These are phyloP conservation scores for Synergus umbraculus DNA, from an alignment of 2,888 invertebrate genomes.

Conservation along the genomic window DNA sequence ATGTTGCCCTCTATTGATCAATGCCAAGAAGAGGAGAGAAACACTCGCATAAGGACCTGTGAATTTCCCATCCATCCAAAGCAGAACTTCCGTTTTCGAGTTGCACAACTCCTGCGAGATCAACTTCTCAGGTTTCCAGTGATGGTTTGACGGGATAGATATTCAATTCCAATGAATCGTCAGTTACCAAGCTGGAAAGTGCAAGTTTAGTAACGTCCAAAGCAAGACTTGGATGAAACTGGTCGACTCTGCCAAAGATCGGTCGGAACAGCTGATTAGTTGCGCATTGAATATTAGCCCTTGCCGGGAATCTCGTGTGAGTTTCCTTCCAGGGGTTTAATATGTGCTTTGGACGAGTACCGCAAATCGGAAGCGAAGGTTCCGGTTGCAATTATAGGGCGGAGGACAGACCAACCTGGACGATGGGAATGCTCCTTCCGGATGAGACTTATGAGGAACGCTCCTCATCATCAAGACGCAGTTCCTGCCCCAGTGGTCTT, in stretches of 20 bases:
- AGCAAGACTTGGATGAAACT: slow-evolving; percentile 31
- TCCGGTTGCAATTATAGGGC: slow-evolving; percentile 34
- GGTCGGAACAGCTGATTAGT: slow-evolving; percentile 26
- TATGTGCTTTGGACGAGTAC: slow-evolving; percentile 52
- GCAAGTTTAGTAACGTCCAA: slow-evolving; percentile 27
- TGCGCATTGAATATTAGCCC: slow-evolving; percentile 37
- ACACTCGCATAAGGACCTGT: slow-evolving; percentile 23
- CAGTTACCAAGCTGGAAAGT: slow-evolving; percentile 8
- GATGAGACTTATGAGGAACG: slow-evolving; percentile 88
- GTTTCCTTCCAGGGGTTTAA: slow-evolving; percentile 44
- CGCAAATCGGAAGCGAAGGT: slow-evolving; percentile 40
- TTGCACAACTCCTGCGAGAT: slow-evolving; percentile 30
- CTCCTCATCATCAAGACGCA: slow-evolving; percentile 62
- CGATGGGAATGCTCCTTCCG: slow-evolving; percentile 83
- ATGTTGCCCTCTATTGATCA: slow-evolving; percentile 30
- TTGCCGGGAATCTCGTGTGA: slow-evolving; percentile 32
- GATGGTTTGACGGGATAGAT: slow-evolving; percentile 33
- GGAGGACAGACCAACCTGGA: slow-evolving; percentile 52
- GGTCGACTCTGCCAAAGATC: slow-evolving; percentile 20
- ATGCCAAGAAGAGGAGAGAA: slow-evolving; percentile 30
- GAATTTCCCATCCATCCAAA: slow-evolving; percentile 10
- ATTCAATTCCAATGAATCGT: slow-evolving; percentile 35
- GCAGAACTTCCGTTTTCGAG: slow-evolving; percentile 36
- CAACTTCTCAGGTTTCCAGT: slow-evolving; percentile 33
- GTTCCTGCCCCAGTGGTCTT: slow-evolving; percentile 61